Evolutionary conservation across 2,797 vertebrate species (phyloP).

Genomic region (Lepus oiostolus): DNA sequence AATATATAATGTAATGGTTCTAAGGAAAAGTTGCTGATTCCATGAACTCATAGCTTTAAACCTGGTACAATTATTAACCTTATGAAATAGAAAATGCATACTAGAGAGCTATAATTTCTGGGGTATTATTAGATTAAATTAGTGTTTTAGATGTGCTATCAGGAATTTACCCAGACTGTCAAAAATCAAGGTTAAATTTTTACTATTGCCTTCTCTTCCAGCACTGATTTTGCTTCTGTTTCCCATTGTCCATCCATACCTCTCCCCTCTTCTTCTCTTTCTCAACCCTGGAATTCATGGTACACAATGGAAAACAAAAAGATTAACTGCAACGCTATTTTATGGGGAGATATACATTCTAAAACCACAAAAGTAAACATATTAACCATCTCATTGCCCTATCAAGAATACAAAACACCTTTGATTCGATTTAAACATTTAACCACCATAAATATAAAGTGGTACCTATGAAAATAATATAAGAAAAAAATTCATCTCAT

Average conservation of each 20-base stretch:
- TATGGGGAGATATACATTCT: neutral
- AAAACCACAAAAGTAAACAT: neutral
- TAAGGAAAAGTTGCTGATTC: neutral
- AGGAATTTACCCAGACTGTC: neutral
- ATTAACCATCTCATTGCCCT: neutral
- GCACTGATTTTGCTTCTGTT: neutral
- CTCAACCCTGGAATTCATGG: neutral
- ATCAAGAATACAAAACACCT: neutral
- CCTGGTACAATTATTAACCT: neutral
- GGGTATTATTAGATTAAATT: neutral
- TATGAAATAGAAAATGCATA: neutral
- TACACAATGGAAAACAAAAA: neutral
- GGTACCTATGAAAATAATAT: neutral
- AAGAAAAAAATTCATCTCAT: neutral
- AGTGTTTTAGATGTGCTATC: neutral
- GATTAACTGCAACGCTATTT: neutral
- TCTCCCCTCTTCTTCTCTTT: neutral
- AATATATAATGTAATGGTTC: neutral
- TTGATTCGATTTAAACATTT: neutral
- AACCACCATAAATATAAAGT: neutral
- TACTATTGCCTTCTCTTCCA: neutral
- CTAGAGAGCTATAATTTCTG: neutral
- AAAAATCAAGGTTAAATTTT: neutral
- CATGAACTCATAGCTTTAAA: conserved; percentile 16
- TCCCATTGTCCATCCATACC: neutral